These are phyloP conservation scores for Passerina amoena DNA, from an alignment of 2,113 vertebrate species.

Conservation along the genomic window DNA sequence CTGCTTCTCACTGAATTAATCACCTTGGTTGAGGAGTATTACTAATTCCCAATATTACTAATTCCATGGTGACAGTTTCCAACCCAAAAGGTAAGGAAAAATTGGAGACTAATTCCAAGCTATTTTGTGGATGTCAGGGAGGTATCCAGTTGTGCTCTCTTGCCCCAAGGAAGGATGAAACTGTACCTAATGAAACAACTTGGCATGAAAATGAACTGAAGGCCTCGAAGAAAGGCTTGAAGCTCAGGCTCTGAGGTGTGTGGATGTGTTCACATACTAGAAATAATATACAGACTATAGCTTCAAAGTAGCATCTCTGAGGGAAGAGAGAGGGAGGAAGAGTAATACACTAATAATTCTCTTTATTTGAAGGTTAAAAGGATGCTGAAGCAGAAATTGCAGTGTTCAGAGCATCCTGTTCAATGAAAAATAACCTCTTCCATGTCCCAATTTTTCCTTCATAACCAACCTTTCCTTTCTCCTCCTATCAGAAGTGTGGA, in stretches of 20 bases:
- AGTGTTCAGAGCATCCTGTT: not conserved
- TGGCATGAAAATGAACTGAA: not conserved
- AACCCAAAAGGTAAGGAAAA: not conserved
- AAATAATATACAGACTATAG: not conserved
- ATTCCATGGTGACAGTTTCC: not conserved
- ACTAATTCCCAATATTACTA: not conserved
- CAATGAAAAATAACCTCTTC: not conserved
- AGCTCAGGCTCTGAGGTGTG: not conserved
- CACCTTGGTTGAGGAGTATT: not conserved
- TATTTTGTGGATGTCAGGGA: not conserved
- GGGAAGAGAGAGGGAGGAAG: not conserved
- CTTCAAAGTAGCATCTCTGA: not conserved
- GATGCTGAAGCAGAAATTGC: not conserved
- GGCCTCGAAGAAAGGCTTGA: not conserved
- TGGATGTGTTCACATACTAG: not conserved
- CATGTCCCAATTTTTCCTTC: fast-evolving
- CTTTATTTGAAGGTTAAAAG: not conserved
- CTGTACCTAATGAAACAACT: not conserved
- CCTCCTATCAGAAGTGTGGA: not conserved
- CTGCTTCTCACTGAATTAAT: not conserved
- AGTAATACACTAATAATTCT: not conserved
- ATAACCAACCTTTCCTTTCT: not conserved
- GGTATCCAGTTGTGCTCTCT: not conserved
- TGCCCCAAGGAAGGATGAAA: not conserved
- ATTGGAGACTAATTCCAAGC: not conserved